A percentile compares a stretch with the other conserved stretches of the same genome.
Evolutionary conservation across 2,888 invertebrate genomes (phyloP).

Genomic region (Euphydryas editha): DNA sequence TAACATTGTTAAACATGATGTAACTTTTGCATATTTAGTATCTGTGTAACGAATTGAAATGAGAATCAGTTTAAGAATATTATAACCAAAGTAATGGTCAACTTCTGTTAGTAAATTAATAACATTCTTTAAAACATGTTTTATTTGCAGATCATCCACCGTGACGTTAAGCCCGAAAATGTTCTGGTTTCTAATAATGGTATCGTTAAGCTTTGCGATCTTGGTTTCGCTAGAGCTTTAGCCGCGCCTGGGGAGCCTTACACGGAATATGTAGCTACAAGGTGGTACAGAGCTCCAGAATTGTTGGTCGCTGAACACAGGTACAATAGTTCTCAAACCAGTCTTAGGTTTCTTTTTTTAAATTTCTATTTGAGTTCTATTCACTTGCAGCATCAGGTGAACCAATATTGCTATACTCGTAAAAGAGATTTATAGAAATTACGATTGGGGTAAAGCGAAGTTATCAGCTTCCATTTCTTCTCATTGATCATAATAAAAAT

Average conservation of each 20-base stretch:
- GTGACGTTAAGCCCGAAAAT: conserved; percentile 96
- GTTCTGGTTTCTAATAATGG: conserved; percentile 91
- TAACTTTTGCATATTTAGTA: too few species aligned
- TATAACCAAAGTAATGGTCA: too few species aligned
- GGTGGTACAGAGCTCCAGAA: conserved; percentile 95
- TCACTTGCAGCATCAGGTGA: too few species aligned
- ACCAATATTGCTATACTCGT: too few species aligned
- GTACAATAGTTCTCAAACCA: conserved; percentile 52
- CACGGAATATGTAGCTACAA: conserved; percentile 95
- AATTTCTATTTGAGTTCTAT: neutral
- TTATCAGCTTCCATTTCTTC: too few species aligned
- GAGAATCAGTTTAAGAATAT: too few species aligned
- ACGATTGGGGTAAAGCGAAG: too few species aligned
- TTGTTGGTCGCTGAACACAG: conserved; percentile 91
- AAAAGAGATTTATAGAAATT: too few species aligned
- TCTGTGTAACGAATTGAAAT: too few species aligned
- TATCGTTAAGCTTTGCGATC: conserved; percentile 95
- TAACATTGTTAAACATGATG: too few species aligned
- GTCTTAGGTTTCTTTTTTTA: neutral
- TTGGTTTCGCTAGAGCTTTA: conserved; percentile 92
- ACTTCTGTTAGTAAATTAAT: neutral
- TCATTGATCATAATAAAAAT: too few species aligned
- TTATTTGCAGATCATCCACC: conserved; percentile 89
- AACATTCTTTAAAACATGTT: neutral
- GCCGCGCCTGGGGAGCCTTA: conserved; percentile 90